Base-by-base conservation (phyloP, 2,113 vertebrate genomes). In the Oriolus oriolus region DNA sequence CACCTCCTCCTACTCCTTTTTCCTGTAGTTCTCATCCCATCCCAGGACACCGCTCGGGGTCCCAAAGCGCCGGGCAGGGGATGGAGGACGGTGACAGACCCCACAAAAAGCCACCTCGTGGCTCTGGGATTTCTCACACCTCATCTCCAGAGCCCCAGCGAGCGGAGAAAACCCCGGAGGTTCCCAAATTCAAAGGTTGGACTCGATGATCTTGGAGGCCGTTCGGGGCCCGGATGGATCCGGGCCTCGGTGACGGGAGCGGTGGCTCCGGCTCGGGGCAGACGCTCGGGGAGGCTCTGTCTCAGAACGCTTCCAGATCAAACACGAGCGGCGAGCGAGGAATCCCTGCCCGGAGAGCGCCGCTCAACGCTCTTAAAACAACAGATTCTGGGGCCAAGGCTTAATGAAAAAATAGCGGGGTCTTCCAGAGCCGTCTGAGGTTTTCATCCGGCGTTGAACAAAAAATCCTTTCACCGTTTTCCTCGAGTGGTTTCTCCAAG, bases 11-110 rank as follows among this genome's bases (percentile, higher is more conserved):
- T 42, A 1, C 45, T 53, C 10, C n/a, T 33, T 24, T 17, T 26
- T 4, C 22, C 71, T 28, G 19, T 0, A 0, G 16, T 13, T 84
- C 75, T 21, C 24, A 42, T 11, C 15, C 30, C 47, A 16, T 14
- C 15, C 33, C 47, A 19, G 30, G n/a, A 68, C 3, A 11, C 17
- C 22, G 0, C 26, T 23, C 3, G 0, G 1, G 11, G 3, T 54
- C 53, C 59, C 9, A 0, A 24, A 47, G 2, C 0, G 8, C 2
- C 9, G 30, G 54, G n/a, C 33, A 30, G 20, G 14, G 74, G 59
- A n/a, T 1, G 2, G 11, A 22, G 27, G 35, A 19, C 0, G 0
- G 39, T 7, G 39, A 45, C 18, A n/a, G 9, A 71, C 2, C 35
- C 33, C 1, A 6, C 39, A 23, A 10, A 50, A 56, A 9, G 49